A percentile compares a stretch with the other conserved stretches of the same genome.
Evolutionary conservation across 1,140 invertebrate species (phyloP).

Genomic region (Neoseiulus cucumeris): DNA sequence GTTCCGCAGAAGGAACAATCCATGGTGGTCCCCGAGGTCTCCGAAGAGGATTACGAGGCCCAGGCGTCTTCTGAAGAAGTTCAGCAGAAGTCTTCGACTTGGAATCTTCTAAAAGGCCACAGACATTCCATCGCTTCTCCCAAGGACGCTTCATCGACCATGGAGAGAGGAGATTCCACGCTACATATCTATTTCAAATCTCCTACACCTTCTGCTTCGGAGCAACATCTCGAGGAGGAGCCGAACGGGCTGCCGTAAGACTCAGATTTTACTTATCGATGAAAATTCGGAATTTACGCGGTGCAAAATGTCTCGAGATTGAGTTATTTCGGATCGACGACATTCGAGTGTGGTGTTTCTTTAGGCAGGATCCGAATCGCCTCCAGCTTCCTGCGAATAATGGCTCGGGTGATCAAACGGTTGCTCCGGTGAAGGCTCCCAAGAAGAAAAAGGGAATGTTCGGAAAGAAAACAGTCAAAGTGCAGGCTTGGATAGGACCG

Average conservation of each 20-base stretch:
- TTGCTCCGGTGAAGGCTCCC: neutral
- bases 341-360: too few relatives aligned
- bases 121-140: neutral
- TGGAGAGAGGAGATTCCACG: neutral
- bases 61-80: constrained; percentile 12
- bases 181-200: constrained; percentile 2
- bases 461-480: neutral
- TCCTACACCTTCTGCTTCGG: neutral
- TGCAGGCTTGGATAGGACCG: neutral
- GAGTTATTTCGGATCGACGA: too few relatives aligned
- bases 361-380: constrained; percentile 9
- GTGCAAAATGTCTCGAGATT: too few relatives aligned
- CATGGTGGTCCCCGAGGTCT: constrained; percentile 38
- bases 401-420: neutral
- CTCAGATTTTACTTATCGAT: neutral
- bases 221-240: neutral
- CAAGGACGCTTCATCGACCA: neutral
- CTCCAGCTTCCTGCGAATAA: constrained; percentile 10
- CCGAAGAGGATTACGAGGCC: constrained; percentile 35
- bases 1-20: constrained; percentile 41
- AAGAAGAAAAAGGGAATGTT: constrained; percentile 4
- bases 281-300: too few relatives aligned
- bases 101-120: constrained; percentile 11
- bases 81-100: neutral
- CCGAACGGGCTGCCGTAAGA: neutral